Conservation (phyloP, 2,888 invertebrate genomes). For the Noctua pronuba region DNA sequence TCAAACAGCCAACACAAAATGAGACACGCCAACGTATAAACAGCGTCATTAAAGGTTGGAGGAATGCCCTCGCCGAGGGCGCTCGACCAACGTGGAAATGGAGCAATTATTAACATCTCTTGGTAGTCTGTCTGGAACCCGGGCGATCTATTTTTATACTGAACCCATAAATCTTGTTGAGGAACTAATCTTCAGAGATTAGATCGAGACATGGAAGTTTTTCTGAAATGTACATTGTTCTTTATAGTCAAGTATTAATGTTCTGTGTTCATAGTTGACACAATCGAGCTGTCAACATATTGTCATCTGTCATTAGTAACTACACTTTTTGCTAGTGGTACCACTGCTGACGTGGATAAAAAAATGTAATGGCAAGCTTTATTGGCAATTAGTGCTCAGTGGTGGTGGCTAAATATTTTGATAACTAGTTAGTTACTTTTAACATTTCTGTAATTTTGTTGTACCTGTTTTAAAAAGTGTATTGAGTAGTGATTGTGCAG, state of each 20-base stretch:
- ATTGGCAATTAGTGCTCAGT: conserved; percentile 75
- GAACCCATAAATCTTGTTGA: background rate
- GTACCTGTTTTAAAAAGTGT: conserved; percentile 57
- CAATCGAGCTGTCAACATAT: background rate
- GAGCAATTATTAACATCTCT: background rate
- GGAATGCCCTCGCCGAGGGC: background rate
- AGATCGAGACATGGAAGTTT: background rate
- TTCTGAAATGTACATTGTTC: background rate
- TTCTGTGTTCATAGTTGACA: background rate
- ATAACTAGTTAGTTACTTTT: conserved; percentile 57
- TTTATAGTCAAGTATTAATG: too few relatives aligned
- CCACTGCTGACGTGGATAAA: conserved; percentile 73
- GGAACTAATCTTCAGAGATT: background rate
- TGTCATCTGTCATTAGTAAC: conserved; percentile 39
- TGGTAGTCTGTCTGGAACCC: background rate
- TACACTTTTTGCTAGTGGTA: conserved; percentile 31
- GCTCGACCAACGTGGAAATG: background rate
- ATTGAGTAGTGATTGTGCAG: conserved; percentile 56
- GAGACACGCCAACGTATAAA: too few relatives aligned
- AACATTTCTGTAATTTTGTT: conserved; percentile 44
- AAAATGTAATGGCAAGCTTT: conserved; percentile 67
- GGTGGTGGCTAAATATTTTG: conserved; percentile 84
- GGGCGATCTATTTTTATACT: background rate
- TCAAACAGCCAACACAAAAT: too few relatives aligned
- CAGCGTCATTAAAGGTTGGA: too few relatives aligned